Percentiles rank a stretch among this genome's conserved stretches.
These are phyloP conservation scores for Drosophila neoperkinsi DNA, from an alignment of 2,888 invertebrate species.

Conservation along the genomic window DNA sequence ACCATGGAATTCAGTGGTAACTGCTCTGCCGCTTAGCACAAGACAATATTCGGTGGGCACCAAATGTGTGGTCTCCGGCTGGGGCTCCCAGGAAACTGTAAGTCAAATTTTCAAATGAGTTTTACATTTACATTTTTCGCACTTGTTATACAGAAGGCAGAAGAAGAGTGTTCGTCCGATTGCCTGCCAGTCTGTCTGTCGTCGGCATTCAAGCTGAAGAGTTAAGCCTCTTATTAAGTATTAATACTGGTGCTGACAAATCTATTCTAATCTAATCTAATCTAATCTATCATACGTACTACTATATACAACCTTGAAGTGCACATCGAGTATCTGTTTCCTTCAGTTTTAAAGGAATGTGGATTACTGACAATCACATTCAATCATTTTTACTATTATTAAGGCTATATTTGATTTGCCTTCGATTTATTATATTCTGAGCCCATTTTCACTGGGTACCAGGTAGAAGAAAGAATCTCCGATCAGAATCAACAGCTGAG, in stretches of 20 bases:
- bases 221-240: no score
- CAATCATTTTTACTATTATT: no score
- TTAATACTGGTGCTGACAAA: no score
- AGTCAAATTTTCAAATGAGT: conserved; percentile 1
- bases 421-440: not conserved
- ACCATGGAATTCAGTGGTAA: conserved; percentile 52
- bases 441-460: not conserved
- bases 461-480: not conserved
- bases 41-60: conserved; percentile 11
- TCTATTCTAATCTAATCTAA: not conserved
- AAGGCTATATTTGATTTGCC: no score
- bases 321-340: not conserved
- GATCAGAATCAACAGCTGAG: not conserved
- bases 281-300: not conserved
- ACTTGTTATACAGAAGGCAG: not conserved
- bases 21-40: conserved; percentile 53
- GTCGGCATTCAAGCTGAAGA: no score
- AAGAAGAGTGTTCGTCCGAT: not conserved
- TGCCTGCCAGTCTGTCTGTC: not conserved
- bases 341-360: not conserved
- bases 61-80: conserved; percentile 75
- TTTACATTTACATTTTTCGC: not conserved
- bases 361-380: no score
- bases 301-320: not conserved
- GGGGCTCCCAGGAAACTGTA: conserved; percentile 57